A percentile compares a stretch with the other conserved stretches of the same genome.
phyloP scores from a whole-genome alignment of 53 echinoderm and acorn worm genomes.

The Apostichopus leukothele region DNA sequence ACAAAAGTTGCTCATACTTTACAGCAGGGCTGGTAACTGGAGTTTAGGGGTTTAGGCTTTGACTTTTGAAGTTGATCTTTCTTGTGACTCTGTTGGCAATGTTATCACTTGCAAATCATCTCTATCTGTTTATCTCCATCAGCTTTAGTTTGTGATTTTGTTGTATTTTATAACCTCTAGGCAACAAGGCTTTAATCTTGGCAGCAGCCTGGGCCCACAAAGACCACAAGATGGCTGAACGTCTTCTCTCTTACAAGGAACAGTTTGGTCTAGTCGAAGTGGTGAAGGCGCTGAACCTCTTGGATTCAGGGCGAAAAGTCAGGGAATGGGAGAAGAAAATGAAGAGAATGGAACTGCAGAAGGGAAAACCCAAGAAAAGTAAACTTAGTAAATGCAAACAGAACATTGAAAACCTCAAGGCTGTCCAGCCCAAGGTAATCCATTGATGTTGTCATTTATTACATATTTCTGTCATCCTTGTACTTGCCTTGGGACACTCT shows the following conservation, averaged over 20 bases:
- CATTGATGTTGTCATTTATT: too few species aligned
- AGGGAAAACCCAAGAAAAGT: conserved; percentile 56
- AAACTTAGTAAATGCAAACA: conserved; percentile 76
- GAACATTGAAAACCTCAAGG: conserved; percentile 77
- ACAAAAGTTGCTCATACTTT: too few species aligned
- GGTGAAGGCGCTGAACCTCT: conserved; percentile 76
- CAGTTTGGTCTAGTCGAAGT: conserved; percentile 86
- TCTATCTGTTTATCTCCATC: too few species aligned
- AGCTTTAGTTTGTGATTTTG: too few species aligned
- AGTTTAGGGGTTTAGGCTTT: too few species aligned
- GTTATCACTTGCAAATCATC: too few species aligned
- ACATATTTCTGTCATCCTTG: too few species aligned
- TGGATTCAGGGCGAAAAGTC: conserved; percentile 80
- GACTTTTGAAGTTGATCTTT: too few species aligned
- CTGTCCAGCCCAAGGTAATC: conserved; percentile 73
- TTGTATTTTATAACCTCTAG: conserved; percentile 28
- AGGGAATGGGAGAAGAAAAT: conserved; percentile 88
- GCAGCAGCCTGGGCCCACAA: conserved; percentile 89
- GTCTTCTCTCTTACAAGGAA: conserved; percentile 61
- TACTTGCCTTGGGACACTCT: too few species aligned
- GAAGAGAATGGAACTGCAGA: conserved; percentile 67
- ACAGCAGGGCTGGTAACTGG: too few species aligned
- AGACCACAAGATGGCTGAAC: conserved; percentile 68
- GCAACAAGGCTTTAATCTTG: conserved; percentile 68
- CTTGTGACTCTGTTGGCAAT: too few species aligned